Evolutionary conservation across 2,113 vertebrate genomes (phyloP).

Genomic region (Urocitellus parryii): DNA sequence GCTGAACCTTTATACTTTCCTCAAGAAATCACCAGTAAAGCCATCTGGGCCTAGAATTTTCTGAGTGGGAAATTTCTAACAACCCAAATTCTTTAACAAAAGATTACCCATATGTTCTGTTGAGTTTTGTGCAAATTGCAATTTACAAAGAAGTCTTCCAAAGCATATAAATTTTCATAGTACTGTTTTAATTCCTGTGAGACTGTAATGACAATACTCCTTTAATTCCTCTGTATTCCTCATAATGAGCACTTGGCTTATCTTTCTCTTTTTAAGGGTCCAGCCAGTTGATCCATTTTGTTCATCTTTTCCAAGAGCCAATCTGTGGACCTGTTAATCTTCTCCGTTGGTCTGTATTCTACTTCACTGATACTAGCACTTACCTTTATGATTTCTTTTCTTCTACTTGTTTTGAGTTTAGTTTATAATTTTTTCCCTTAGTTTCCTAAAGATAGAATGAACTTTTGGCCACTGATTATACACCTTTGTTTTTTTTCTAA

Average conservation of each 20-base stretch:
- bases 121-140: not conserved
- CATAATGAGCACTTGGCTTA: not conserved
- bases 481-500: not conserved
- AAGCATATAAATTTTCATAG: not conserved
- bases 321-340: not conserved
- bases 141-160: slow-evolving; percentile 11
- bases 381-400: not conserved
- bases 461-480: not conserved
- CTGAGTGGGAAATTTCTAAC: not conserved
- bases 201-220: not conserved
- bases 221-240: not conserved
- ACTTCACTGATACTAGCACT: not conserved
- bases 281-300: not conserved
- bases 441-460: not conserved
- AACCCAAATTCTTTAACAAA: not conserved
- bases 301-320: not conserved
- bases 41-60: not conserved
- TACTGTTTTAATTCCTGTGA: not conserved
- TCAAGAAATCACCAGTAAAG: not conserved
- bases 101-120: not conserved
- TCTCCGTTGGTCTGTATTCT: not conserved
- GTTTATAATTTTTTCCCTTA: not conserved
- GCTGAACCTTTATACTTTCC: not conserved
- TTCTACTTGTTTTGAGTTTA: not conserved
- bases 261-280: not conserved